phyloP scores from a whole-genome alignment of 2,797 vertebrate genomes.

The Jordanella pulchra region DNA sequence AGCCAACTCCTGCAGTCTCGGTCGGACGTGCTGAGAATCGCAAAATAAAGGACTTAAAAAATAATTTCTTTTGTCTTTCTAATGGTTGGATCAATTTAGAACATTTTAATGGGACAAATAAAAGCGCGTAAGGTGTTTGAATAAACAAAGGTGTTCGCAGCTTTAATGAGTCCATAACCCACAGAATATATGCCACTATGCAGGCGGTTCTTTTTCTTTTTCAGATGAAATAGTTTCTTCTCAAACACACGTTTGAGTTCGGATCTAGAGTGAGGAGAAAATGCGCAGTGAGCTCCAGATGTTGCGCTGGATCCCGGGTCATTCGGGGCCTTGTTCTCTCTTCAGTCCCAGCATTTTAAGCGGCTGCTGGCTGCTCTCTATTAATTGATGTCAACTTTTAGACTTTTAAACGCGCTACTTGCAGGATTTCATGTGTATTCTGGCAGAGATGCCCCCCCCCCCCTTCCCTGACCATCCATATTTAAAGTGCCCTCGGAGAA shows the following conservation, averaged over 20 bases:
- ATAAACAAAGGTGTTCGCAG: not conserved
- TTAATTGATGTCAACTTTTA: too few relatives aligned
- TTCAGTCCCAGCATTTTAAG: not conserved
- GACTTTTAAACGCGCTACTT: slow-evolving; percentile 50
- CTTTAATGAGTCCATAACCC: not conserved
- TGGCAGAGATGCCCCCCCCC: too few relatives aligned
- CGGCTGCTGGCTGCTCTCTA: not conserved
- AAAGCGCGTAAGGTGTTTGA: too few relatives aligned
- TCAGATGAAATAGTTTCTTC: not conserved
- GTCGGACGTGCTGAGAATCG: slow-evolving; percentile 73
- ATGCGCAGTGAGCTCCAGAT: not conserved
- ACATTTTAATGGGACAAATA: too few relatives aligned
- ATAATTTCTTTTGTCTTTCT: slow-evolving; percentile 56
- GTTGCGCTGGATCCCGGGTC: slow-evolving; percentile 8
- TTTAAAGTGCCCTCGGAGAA: slow-evolving; percentile 58
- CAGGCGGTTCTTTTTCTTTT: too few relatives aligned
- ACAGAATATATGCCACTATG: not conserved
- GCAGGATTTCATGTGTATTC: slow-evolving; percentile 7
- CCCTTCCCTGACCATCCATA: slow-evolving; percentile 63
- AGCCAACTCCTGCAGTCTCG: slow-evolving; percentile 62
- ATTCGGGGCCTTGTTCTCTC: slow-evolving; percentile 11
- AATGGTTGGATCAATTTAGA: slow-evolving; percentile 29
- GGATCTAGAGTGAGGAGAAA: not conserved
- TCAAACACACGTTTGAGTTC: not conserved
- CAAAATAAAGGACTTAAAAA: slow-evolving; percentile 61